A percentile compares a stretch with the other conserved stretches of the same genome.
Evolutionary conservation across 2,113 vertebrate genomes (phyloP).

Genomic region (Tachuris rubrigastra): DNA sequence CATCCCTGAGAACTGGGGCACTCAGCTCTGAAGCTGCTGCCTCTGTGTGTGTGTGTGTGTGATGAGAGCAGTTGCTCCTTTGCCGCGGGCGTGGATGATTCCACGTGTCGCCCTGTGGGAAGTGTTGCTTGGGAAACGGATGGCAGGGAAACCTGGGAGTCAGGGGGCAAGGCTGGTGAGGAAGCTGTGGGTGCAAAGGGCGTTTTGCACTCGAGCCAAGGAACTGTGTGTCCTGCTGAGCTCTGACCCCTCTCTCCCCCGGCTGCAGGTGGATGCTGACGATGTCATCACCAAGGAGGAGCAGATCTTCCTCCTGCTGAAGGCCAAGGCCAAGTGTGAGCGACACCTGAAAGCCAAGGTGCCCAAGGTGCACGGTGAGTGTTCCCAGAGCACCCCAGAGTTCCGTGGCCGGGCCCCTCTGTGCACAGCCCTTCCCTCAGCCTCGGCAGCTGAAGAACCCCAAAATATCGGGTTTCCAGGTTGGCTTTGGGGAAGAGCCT

Average conservation of each 20-base stretch:
- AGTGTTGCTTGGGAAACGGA: not conserved
- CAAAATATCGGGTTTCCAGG: accelerated
- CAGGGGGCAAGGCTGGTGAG: not conserved
- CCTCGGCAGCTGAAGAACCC: not conserved
- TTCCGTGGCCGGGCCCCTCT: accelerated
- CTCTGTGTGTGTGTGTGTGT: no score
- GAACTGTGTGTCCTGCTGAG: not conserved
- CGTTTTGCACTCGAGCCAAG: not conserved
- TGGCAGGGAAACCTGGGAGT: not conserved
- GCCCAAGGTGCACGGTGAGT: conserved; percentile 79
- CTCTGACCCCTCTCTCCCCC: not conserved
- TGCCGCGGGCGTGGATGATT: accelerated
- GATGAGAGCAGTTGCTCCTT: not conserved
- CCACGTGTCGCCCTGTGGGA: not conserved
- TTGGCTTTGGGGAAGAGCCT: not conserved
- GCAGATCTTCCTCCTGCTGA: conserved; percentile 88
- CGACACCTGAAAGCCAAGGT: conserved; percentile 77
- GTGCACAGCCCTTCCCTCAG: not conserved
- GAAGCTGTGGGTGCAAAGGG: not conserved
- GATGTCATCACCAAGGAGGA: conserved; percentile 97
- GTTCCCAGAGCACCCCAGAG: not conserved
- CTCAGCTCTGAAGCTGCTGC: accelerated
- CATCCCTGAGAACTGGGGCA: not conserved
- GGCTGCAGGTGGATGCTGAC: conserved; percentile 84
- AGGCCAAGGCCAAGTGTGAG: conserved; percentile 87